phyloP scores from a whole-genome alignment of 2,113 vertebrate genomes.

The Ascaphus truei region DNA sequence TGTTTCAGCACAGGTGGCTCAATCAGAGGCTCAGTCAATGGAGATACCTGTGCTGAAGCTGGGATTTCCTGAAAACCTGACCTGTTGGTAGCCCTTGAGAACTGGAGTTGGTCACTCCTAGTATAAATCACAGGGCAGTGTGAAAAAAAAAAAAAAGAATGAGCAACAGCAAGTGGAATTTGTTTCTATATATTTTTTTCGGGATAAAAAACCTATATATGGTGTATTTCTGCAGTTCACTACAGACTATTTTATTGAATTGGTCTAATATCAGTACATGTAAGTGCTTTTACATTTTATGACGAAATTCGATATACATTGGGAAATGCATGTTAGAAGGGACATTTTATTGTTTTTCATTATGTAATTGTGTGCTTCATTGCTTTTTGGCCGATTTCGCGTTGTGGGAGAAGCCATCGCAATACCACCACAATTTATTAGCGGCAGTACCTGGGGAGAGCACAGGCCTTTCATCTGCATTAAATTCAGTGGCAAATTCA shows the following conservation, averaged over 20 bases:
- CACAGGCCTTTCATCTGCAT: background rate
- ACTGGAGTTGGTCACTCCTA: too few relatives aligned
- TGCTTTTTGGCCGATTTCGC: slow-evolving; percentile 52
- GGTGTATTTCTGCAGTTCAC: background rate
- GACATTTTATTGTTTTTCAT: slow-evolving; percentile 69
- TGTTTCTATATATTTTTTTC: too few relatives aligned
- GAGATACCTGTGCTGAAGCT: too few relatives aligned
- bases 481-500: too few relatives aligned
- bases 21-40: too few relatives aligned
- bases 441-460: background rate
- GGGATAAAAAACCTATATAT: too few relatives aligned
- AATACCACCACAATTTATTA: slow-evolving; percentile 22
- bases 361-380: slow-evolving; percentile 61
- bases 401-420: slow-evolving; percentile 46
- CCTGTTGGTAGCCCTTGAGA: too few relatives aligned
- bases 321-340: slow-evolving; percentile 46
- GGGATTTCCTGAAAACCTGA: too few relatives aligned
- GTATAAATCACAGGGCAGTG: too few relatives aligned
- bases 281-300: slow-evolving; percentile 61
- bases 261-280: slow-evolving; percentile 38
- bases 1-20: too few relatives aligned
- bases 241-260: background rate
- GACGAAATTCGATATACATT: slow-evolving; percentile 56
- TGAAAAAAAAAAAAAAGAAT: too few relatives aligned
- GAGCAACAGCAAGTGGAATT: too few relatives aligned